Evolutionary conservation across 2,888 invertebrate genomes (phyloP), one percentile per base, ranked within the genome.

Genomic region (Arctia plantaginis): DNA sequence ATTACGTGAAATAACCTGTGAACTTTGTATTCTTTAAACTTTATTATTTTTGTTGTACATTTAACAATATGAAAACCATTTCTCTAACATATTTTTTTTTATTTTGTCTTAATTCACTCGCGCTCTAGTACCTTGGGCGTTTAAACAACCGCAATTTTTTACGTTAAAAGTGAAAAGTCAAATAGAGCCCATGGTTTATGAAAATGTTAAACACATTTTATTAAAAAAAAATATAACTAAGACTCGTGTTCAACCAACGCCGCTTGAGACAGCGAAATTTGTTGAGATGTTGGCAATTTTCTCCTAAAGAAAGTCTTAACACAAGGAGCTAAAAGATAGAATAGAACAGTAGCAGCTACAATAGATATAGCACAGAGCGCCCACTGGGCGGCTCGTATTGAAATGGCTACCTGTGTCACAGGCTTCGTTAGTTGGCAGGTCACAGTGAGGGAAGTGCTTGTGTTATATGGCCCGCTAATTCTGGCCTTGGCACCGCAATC

Each of bases 331-430:
- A 95, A 51, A 70, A 94, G 82, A 83, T 95, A 95, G 39, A 93
- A 71, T 23, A 95, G 76, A 0, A 95, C 91, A 0, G 85, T 89
- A 0, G 85, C 90, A 0, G 95, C 94, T 47, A 95, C 86, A 0
- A 94, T 88, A 0, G 93, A 94, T 55, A 94, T 86, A 0, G 87
- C 91, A 74, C 92, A 93, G 1, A 95, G 80, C 0, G 92, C 88
- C 95, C 95, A 95, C 67, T 95, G 94, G 0, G 94, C 94, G 0
- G 93, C 91, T 77, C 89, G 90, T 70, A 94, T 93, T 0, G 94
- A 93, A 18, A 91, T 85, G 0, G 91, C 90, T 2, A 89, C 88
- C 39, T 91, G 90, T 1, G 89, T 86, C 7, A 87, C 81, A 0
- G 91, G 86, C 30, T 77, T 83, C 0, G 85, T 84, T 0, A 94